phyloP scores from a whole-genome alignment of 30 jellyfish, hydroid and myxozoan species.

The Hydractinia echinata region DNA sequence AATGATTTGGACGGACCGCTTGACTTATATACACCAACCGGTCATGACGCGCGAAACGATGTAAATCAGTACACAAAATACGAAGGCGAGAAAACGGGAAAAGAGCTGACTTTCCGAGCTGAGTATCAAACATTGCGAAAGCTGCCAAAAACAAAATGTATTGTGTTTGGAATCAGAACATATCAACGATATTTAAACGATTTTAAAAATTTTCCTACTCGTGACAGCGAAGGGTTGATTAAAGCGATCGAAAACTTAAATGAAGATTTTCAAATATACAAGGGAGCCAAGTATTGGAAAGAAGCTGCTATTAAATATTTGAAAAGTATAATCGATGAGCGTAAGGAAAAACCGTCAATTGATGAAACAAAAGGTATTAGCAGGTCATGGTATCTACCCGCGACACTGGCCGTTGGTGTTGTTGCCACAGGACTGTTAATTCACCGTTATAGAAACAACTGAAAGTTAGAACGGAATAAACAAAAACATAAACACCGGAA shows the following conservation, averaged over 20 bases:
- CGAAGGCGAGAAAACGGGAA: slow-evolving; percentile 73
- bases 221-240: slow-evolving; percentile 56
- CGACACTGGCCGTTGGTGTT: background rate
- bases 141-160: slow-evolving; percentile 73
- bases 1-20: slow-evolving; percentile 62
- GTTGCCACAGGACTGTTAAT: background rate
- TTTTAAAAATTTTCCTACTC: slow-evolving; percentile 39
- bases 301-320: slow-evolving; percentile 76
- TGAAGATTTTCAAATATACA: slow-evolving; percentile 49
- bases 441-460: too few species aligned
- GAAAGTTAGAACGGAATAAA: too few species aligned
- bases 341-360: background rate
- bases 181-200: slow-evolving; percentile 67
- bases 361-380: background rate
- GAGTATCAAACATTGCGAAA: slow-evolving; percentile 73
- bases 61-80: slow-evolving; percentile 38
- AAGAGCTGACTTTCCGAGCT: slow-evolving; percentile 66
- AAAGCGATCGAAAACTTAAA: slow-evolving; percentile 64
- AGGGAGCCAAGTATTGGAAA: slow-evolving; percentile 78
- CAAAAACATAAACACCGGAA: too few species aligned
- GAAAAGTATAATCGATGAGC: background rate
- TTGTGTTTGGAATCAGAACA: slow-evolving; percentile 73
- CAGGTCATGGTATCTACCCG: too few species aligned
- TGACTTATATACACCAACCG: slow-evolving; percentile 60
- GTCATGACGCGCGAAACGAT: slow-evolving; percentile 11